Conservation (phyloP, 2,888 invertebrate genomes). For the Parascotia fuliginaria region DNA sequence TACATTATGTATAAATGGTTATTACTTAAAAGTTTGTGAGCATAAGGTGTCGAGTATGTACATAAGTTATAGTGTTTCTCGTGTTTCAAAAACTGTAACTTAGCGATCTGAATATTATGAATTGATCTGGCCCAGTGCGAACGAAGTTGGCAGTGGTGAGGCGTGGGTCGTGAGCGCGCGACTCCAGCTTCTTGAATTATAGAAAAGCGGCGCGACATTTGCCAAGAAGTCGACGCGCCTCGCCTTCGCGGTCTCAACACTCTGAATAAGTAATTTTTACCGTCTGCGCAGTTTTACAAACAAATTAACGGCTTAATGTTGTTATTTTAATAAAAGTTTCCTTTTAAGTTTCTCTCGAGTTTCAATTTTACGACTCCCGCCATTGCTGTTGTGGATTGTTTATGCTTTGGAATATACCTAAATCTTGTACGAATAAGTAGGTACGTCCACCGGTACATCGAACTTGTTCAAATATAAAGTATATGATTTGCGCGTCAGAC, state of each 20-base stretch:
- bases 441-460: too few relatives aligned
- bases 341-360: conserved; percentile 70
- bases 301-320: conserved; percentile 83
- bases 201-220: conserved; percentile 69
- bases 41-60: not conserved
- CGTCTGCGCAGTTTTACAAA: conserved; percentile 84
- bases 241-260: conserved; percentile 69
- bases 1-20: conserved; percentile 7
- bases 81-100: conserved; percentile 21
- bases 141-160: conserved; percentile 16
- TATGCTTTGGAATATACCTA: conserved; percentile 64
- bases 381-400: conserved; percentile 69
- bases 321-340: conserved; percentile 84
- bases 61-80: not conserved
- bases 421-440: conserved; percentile 17
- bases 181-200: conserved; percentile 70
- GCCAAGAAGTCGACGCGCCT: conserved; percentile 62
- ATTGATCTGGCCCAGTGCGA: conserved; percentile 31
- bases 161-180: conserved; percentile 16
- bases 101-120: conserved; percentile 39
- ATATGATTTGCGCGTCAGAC: conserved; percentile 47
- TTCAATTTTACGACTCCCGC: conserved; percentile 76
- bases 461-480: conserved; percentile 36
- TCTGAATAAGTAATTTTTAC: conserved; percentile 82
- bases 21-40: conserved; percentile 2